These are phyloP conservation scores for Struthidea cinerea DNA, from an alignment of 2,113 vertebrate species.

Conservation along the genomic window DNA sequence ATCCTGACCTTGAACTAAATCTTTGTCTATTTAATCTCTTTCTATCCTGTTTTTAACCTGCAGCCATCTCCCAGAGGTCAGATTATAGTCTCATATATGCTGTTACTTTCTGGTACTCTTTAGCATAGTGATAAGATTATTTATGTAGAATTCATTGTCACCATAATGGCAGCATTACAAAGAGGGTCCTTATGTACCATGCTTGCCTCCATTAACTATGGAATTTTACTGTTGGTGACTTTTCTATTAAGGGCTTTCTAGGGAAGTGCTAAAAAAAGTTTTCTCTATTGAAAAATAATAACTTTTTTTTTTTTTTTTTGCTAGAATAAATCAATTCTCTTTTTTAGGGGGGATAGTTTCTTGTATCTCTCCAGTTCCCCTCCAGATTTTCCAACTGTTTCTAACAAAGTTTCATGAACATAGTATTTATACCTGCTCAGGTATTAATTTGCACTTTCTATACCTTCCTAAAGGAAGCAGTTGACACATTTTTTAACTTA, in stretches of 20 bases:
- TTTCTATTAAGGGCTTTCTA: neutral
- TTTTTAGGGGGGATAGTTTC: neutral
- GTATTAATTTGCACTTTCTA: neutral
- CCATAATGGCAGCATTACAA: neutral
- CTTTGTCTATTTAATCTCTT: neutral
- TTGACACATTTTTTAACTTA: neutral
- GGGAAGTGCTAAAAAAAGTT: neutral
- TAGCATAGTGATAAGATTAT: neutral
- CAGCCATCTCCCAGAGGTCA: neutral
- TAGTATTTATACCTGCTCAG: neutral
- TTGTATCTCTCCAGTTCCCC: neutral
- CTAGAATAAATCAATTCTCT: neutral
- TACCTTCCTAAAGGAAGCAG: neutral
- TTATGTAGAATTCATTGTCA: neutral
- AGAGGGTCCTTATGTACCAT: neutral
- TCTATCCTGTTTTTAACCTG: neutral
- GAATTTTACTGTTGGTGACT: neutral
- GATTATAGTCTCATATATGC: neutral
- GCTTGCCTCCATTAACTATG: neutral
- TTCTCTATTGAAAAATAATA: neutral
- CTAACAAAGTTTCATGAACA: neutral
- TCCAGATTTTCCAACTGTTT: neutral
- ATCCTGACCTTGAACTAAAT: neutral
- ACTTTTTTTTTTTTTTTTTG: neutral
- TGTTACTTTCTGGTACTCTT: neutral